Conservation (phyloP, 2,113 vertebrate genomes). For the Budorcas taxicolor region DNA sequence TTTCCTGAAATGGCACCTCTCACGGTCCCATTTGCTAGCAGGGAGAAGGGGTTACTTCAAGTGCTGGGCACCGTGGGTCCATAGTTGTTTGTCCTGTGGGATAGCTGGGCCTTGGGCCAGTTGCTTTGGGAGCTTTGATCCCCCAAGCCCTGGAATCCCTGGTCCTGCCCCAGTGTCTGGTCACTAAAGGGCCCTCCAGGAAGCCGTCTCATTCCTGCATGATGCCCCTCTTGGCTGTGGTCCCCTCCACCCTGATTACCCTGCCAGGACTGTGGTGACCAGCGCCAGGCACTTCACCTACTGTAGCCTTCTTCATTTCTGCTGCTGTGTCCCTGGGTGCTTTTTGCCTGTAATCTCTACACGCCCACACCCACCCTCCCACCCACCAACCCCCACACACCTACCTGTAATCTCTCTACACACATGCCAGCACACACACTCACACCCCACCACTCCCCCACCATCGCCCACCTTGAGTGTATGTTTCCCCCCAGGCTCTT, state of each 20-base stretch:
- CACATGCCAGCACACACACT: background rate
- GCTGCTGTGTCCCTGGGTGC: no score
- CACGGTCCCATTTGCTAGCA: background rate
- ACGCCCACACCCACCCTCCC: background rate
- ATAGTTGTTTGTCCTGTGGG: background rate
- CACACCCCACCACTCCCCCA: background rate
- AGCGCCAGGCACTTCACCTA: background rate
- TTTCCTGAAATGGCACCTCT: background rate
- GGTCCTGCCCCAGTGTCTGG: background rate
- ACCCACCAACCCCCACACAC: no score
- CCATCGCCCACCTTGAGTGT: background rate
- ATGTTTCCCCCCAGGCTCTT: background rate
- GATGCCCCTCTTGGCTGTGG: rapidly evolving
- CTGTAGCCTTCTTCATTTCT: background rate
- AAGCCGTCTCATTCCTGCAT: rapidly evolving
- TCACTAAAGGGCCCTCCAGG: background rate
- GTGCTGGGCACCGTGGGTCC: background rate
- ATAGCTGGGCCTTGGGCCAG: background rate
- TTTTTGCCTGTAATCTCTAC: background rate
- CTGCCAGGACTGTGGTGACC: background rate
- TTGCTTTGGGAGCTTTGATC: background rate
- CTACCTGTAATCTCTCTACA: background rate
- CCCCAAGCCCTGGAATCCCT: background rate
- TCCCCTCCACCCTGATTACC: background rate
- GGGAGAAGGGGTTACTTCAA: background rate